These are phyloP conservation scores for Cherax quadricarinatus DNA, from an alignment of 1,140 invertebrate species.

Conservation along the genomic window DNA sequence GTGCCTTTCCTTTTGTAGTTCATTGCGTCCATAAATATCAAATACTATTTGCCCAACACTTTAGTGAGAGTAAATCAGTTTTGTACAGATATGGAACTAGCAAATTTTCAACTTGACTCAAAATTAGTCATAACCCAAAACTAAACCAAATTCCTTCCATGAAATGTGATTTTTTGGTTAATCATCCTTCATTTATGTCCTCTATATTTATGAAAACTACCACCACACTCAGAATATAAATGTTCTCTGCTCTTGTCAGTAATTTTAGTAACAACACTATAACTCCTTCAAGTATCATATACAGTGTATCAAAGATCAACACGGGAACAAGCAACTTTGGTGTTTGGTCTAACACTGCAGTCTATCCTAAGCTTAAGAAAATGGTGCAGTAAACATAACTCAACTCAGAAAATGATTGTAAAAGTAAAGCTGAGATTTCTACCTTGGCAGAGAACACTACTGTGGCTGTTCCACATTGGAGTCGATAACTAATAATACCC, in stretches of 20 bases:
- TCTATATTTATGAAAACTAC: neutral
- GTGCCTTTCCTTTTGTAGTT: slow-evolving; percentile 60
- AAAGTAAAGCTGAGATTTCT: slow-evolving; percentile 3
- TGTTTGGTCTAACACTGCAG: neutral
- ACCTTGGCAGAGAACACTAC: slow-evolving; percentile 1
- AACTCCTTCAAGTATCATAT: neutral
- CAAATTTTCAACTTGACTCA: neutral
- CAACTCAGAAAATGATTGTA: neutral
- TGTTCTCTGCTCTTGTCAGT: neutral
- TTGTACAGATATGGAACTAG: neutral
- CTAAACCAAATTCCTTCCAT: neutral
- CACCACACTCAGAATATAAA: neutral
- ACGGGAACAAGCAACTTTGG: neutral
- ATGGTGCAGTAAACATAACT: neutral
- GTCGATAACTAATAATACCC: neutral
- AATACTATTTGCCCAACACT: neutral
- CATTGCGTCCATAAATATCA: slow-evolving; percentile 43
- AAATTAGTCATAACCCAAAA: neutral
- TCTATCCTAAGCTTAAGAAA: neutral
- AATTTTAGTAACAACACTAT: neutral
- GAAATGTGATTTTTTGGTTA: neutral
- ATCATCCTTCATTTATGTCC: neutral
- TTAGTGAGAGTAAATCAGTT: neutral
- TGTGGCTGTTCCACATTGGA: neutral
- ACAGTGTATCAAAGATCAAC: neutral